A percentile compares a stretch with the other conserved stretches of the same genome.
These are phyloP conservation scores for Glyptemys insculpta DNA, from an alignment of 2,797 vertebrate species.

Conservation along the genomic window DNA sequence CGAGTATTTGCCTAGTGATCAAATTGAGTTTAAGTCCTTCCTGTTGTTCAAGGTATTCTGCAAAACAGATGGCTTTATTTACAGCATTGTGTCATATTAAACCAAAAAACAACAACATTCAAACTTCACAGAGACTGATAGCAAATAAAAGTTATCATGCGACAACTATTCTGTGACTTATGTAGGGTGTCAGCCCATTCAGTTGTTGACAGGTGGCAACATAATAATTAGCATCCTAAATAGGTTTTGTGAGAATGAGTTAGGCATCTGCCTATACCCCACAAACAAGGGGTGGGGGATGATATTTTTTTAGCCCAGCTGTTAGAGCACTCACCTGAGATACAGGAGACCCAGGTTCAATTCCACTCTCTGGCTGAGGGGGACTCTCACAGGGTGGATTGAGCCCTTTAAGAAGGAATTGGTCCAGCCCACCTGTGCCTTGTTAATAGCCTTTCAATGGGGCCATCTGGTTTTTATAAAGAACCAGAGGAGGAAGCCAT, in stretches of 20 bases:
- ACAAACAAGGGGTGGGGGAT: background rate
- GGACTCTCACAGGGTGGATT: background rate
- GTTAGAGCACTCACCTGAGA: background rate
- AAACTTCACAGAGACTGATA: background rate
- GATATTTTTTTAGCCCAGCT: background rate
- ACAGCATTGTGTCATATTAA: background rate
- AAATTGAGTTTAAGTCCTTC: background rate
- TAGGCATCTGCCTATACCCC: background rate
- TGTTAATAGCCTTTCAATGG: background rate
- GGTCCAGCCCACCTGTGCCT: background rate
- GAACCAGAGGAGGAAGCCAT: background rate
- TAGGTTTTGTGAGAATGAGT: background rate
- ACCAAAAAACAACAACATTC: background rate
- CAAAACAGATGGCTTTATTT: background rate
- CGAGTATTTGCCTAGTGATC: background rate
- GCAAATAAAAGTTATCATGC: background rate
- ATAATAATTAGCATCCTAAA: background rate
- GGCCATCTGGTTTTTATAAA: background rate
- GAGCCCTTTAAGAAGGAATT: background rate
- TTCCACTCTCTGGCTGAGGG: background rate
- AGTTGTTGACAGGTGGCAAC: background rate
- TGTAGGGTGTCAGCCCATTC: background rate
- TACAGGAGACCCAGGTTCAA: background rate
- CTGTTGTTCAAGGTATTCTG: background rate
- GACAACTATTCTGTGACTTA: background rate